A percentile compares a stretch with the other conserved stretches of the same genome.
phyloP scores from a whole-genome alignment of 2,113 vertebrate species.

The Dasyornis broadbenti region DNA sequence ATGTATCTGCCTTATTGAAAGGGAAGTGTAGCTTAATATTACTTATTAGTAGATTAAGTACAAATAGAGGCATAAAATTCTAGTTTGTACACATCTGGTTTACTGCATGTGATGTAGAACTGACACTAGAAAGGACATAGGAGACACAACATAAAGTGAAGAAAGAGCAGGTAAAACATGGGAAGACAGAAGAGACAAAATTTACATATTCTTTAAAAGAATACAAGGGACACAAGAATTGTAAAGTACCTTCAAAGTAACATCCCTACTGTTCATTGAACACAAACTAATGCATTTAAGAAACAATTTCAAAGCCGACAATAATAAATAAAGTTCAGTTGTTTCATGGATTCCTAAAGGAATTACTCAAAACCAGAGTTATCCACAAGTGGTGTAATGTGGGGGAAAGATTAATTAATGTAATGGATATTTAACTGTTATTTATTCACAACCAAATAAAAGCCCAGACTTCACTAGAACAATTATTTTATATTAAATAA shows the following conservation, averaged over 20 bases:
- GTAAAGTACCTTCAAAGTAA: background rate
- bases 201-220: background rate
- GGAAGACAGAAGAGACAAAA: background rate
- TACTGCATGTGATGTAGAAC: background rate
- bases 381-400: background rate
- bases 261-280: background rate
- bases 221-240: background rate
- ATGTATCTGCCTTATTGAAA: background rate
- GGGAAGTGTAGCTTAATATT: background rate
- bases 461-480: background rate
- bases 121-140: background rate
- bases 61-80: background rate
- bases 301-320: background rate
- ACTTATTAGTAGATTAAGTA: background rate
- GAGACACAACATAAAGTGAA: background rate
- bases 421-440: background rate
- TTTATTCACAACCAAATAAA: background rate
- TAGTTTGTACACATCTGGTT: background rate
- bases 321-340: background rate
- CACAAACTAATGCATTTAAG: background rate
- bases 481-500: conserved; percentile 8
- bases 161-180: background rate
- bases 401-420: background rate
- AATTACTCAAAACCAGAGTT: background rate
- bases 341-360: background rate